Conservation (phyloP, 2,888 invertebrate genomes). For the Dascillus cervinus region DNA sequence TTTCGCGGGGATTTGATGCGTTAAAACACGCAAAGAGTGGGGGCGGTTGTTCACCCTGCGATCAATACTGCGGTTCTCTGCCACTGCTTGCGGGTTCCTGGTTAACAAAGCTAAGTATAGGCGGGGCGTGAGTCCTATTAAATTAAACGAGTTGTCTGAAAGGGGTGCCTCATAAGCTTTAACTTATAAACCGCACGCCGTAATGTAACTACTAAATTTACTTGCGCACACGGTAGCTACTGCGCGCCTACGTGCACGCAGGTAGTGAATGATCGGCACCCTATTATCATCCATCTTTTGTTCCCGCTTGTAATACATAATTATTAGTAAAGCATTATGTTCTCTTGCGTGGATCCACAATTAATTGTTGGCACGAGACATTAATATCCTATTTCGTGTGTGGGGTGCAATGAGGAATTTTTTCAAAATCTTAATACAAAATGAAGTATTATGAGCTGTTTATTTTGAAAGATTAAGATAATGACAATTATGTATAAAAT, state of each 20-base stretch:
- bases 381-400: too few species aligned
- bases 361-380: too few species aligned
- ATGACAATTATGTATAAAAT: too few species aligned
- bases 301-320: too few species aligned
- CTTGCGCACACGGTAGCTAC: too few species aligned
- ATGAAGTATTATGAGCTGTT: too few species aligned
- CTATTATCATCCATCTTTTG: slow-evolving; percentile 7
- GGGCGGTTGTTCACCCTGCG: slow-evolving; percentile 8
- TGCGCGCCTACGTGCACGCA: slow-evolving; percentile 7
- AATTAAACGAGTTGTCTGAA: slow-evolving; percentile 19
- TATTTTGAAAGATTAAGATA: too few species aligned
- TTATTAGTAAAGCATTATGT: too few species aligned
- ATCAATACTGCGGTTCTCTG: slow-evolving; percentile 29
- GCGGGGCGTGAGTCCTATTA: slow-evolving; percentile 17
- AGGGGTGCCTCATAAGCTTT: slow-evolving; percentile 13
- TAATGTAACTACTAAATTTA: slow-evolving; percentile 9
- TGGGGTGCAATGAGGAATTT: too few species aligned
- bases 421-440: too few species aligned
- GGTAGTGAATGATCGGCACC: slow-evolving; percentile 6
- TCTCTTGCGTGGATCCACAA: too few species aligned
- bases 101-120: slow-evolving; percentile 16
- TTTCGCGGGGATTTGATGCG: too few species aligned
- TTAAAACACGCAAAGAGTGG: slow-evolving; percentile 6
- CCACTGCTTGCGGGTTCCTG: slow-evolving; percentile 17
- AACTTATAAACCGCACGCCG: slow-evolving; percentile 14